A percentile compares a stretch with the other conserved stretches of the same genome.
Conservation (phyloP, 2,888 invertebrate species). For the Hofmannophila pseudospretella region DNA sequence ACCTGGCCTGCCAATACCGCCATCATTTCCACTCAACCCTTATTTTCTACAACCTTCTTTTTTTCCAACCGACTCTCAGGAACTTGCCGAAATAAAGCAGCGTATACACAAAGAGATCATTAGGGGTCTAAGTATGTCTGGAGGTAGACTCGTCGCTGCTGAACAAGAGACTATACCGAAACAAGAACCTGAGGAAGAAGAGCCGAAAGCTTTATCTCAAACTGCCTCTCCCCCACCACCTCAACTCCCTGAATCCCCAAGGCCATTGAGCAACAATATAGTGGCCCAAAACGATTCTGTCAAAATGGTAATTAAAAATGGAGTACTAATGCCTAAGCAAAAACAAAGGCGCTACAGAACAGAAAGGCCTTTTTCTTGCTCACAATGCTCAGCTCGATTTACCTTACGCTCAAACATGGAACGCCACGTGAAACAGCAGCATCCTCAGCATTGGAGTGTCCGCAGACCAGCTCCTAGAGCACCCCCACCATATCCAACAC, state of each 20-base stretch:
- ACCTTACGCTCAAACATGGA: slow-evolving; percentile 97
- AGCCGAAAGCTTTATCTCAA: slow-evolving; percentile 66
- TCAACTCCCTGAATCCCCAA: slow-evolving; percentile 66
- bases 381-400: slow-evolving; percentile 93
- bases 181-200: slow-evolving; percentile 74
- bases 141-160: slow-evolving; percentile 79
- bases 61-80: slow-evolving; percentile 76
- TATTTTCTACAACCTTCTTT: slow-evolving; percentile 80
- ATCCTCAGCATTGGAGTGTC: slow-evolving; percentile 93
- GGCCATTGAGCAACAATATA: slow-evolving; percentile 62
- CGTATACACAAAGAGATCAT: slow-evolving; percentile 81
- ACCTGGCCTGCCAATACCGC: slow-evolving; percentile 72
- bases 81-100: slow-evolving; percentile 83
- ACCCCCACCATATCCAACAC: slow-evolving; percentile 53
- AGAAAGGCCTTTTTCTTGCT: slow-evolving; percentile 93
- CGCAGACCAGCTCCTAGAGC: slow-evolving; percentile 78
- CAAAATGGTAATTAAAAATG: slow-evolving; percentile 94
- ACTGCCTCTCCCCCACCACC: slow-evolving; percentile 61
- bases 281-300: slow-evolving; percentile 80
- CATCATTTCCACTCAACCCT: slow-evolving; percentile 81
- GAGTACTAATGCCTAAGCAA: slow-evolving; percentile 93
- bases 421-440: slow-evolving; percentile 95
- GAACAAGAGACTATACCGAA: slow-evolving; percentile 56
- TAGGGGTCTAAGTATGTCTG: slow-evolving; percentile 82
- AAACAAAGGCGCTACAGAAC: slow-evolving; percentile 94